Evolutionary conservation across 1,140 invertebrate genomes (phyloP).

Genomic region (Acromyrmex charruanus): DNA sequence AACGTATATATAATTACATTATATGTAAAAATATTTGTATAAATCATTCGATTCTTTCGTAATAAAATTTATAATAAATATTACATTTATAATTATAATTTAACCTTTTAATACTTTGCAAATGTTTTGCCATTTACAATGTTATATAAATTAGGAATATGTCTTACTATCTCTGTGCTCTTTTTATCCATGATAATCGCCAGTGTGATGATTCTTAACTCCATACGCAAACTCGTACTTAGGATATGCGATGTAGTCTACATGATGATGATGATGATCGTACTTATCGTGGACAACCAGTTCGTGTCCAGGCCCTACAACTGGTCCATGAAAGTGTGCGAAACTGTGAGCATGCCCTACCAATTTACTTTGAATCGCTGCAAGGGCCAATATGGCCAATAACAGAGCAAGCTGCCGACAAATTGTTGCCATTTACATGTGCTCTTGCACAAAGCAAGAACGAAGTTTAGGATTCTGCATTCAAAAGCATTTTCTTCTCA

Average conservation of each 20-base stretch:
- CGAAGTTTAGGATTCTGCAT: neutral
- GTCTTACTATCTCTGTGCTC: constrained; percentile 87
- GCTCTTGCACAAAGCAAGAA: neutral
- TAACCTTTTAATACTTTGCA: neutral
- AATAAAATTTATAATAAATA: too few species aligned
- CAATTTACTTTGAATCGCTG: constrained; percentile 71
- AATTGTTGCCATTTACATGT: constrained; percentile 62
- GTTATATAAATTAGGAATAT: neutral
- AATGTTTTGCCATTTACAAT: neutral
- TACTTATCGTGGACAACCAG: constrained; percentile 80
- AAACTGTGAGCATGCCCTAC: constrained; percentile 84
- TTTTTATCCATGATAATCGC: constrained; percentile 87
- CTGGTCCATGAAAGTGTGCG: constrained; percentile 83
- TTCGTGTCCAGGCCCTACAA: constrained; percentile 81
- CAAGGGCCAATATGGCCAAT: constrained; percentile 75
- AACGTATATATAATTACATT: too few species aligned
- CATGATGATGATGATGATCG: constrained; percentile 81
- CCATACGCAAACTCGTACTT: constrained; percentile 87
- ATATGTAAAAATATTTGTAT: too few species aligned
- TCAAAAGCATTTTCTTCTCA: neutral
- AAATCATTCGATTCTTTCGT: too few species aligned
- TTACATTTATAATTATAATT: neutral
- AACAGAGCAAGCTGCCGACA: constrained; percentile 76
- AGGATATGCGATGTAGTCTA: constrained; percentile 85
- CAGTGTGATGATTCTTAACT: constrained; percentile 87